Evolutionary conservation across 2,888 invertebrate species (phyloP).

Genomic region (Temnothorax rugatulus): DNA sequence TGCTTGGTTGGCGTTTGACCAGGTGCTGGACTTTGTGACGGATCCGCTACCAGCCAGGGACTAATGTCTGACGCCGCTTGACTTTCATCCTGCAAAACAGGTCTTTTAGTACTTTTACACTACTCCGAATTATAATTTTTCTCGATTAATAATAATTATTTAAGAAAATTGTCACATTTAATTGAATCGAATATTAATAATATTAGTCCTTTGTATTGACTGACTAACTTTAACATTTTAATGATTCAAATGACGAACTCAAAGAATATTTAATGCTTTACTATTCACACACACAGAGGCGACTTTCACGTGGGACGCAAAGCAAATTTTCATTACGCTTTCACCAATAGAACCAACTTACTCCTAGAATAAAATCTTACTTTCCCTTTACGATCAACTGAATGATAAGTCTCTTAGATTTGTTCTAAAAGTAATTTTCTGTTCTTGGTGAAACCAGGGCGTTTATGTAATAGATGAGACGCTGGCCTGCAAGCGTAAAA

Average conservation of each 20-base stretch:
- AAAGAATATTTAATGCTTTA: slow-evolving; percentile 12
- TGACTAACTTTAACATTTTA: not conserved
- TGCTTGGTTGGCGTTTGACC: slow-evolving; percentile 89
- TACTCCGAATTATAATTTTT: not conserved
- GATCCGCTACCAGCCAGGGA: slow-evolving; percentile 93
- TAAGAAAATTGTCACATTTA: not conserved
- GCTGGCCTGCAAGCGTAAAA: slow-evolving; percentile 70
- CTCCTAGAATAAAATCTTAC: slow-evolving; percentile 1
- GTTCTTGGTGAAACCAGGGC: not conserved
- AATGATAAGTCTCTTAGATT: not conserved
- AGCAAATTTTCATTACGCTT: slow-evolving; percentile 51
- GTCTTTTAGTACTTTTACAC: not conserved
- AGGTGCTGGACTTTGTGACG: slow-evolving; percentile 88
- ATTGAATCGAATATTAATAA: not conserved
- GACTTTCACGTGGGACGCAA: slow-evolving; percentile 49
- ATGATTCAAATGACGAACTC: not conserved
- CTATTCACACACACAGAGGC: slow-evolving; percentile 34
- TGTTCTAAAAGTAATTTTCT: slow-evolving; percentile 15
- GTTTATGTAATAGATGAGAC: slow-evolving; percentile 34
- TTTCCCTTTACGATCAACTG: not conserved
- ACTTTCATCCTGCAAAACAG: slow-evolving; percentile 87
- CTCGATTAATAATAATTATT: not conserved
- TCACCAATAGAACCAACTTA: slow-evolving; percentile 8
- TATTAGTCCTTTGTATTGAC: not conserved
- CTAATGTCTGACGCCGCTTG: slow-evolving; percentile 86